phyloP scores from a whole-genome alignment of 2,797 vertebrate genomes.

The Acanthopagrus latus region DNA sequence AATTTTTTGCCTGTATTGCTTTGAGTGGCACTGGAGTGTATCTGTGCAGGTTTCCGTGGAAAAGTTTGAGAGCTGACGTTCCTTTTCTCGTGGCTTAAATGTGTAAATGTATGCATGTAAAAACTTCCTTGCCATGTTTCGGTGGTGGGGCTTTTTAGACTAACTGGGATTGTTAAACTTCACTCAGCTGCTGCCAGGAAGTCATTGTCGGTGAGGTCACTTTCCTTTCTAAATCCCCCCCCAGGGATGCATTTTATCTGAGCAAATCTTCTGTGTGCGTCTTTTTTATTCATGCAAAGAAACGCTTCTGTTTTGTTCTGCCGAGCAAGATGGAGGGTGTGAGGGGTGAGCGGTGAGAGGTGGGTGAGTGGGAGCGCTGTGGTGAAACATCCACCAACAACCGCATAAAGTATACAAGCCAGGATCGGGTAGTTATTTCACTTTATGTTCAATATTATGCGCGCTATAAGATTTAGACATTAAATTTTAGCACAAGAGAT shows the following conservation, averaged over 20 bases:
- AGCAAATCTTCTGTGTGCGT: conserved; percentile 41
- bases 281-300: conserved; percentile 70
- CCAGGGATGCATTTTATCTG: conserved; percentile 26
- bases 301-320: conserved; percentile 45
- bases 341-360: no score
- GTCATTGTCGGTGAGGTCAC: conserved; percentile 40
- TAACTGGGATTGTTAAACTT: conserved; percentile 12
- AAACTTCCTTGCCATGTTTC: conserved; percentile 13
- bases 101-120: conserved; percentile 34
- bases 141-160: not conserved
- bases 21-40: conserved; percentile 23
- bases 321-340: not conserved
- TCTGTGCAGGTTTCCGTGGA: conserved; percentile 20
- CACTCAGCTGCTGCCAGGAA: conserved; percentile 45
- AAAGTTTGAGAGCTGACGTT: not conserved
- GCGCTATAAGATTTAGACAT: not conserved
- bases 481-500: not conserved
- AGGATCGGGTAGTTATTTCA: not conserved
- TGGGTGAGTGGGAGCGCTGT: not conserved
- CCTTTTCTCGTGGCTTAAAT: conserved; percentile 21
- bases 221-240: conserved; percentile 28
- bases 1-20: conserved; percentile 28
- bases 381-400: conserved; percentile 12
- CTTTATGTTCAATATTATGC: not conserved
- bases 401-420: not conserved